A percentile compares a stretch with the other conserved stretches of the same genome.
Conservation (phyloP, 1,140 invertebrate species). For the Adoxophyes honmai region DNA sequence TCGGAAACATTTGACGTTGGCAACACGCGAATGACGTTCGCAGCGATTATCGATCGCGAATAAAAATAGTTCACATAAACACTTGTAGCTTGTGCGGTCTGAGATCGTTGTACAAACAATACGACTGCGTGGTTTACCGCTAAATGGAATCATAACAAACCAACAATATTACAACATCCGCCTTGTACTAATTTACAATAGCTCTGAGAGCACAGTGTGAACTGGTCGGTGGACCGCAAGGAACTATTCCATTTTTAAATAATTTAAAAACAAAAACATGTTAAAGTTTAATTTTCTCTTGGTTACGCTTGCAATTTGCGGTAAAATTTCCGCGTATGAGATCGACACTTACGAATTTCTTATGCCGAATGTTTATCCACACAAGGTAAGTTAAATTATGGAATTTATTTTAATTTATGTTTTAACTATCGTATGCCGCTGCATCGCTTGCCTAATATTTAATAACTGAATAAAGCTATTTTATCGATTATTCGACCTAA, state of each 20-base stretch:
- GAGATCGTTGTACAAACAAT: slow-evolving; percentile 19
- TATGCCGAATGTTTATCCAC: slow-evolving; percentile 66
- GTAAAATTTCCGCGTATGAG: slow-evolving; percentile 37
- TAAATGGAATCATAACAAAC: slow-evolving; percentile 13
- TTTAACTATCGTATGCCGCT: no score
- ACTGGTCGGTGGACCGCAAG: not conserved
- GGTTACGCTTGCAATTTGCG: slow-evolving; percentile 31
- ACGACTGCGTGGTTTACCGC: slow-evolving; percentile 10
- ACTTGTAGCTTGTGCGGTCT: slow-evolving; percentile 38
- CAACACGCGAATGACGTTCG: slow-evolving; percentile 47
- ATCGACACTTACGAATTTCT: slow-evolving; percentile 60
- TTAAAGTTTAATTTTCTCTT: slow-evolving; percentile 31
- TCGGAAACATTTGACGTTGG: slow-evolving; percentile 19
- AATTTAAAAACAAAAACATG: slow-evolving; percentile 37
- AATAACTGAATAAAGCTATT: not conserved
- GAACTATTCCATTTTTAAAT: slow-evolving; percentile 19
- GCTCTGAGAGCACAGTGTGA: not conserved
- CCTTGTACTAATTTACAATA: not conserved
- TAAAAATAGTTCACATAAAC: slow-evolving; percentile 36
- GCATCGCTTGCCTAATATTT: no score
- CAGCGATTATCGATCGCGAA: slow-evolving; percentile 34
- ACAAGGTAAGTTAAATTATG: slow-evolving; percentile 44
- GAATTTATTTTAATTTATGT: no score
- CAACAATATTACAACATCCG: slow-evolving; percentile 1
- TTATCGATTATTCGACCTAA: slow-evolving; percentile 17